Base-by-base conservation (phyloP, 2,797 vertebrate genomes). In the Pangasius mekongensis region DNA sequence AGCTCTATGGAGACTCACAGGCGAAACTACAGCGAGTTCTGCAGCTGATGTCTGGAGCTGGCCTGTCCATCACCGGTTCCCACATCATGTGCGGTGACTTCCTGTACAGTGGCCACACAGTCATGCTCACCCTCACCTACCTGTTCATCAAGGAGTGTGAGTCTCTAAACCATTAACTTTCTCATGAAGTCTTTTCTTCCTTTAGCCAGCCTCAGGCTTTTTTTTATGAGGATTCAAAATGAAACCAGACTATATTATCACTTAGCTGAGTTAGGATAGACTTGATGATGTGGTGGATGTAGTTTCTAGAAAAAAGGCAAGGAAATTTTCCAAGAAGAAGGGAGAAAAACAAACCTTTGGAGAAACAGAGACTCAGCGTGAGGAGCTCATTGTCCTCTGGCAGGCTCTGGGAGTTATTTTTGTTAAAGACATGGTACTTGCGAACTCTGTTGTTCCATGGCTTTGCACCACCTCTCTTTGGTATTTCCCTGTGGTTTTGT, bases 131-230 rank as follows among this genome's bases (percentile, higher is more conserved):
- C 0, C 96, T 99, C 88, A 98, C 97, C 14, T 99, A 99, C 89
- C 94, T 99, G 89, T 99, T 99, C 96, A 99, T 99, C 94, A 99
- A 99, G 92, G 98, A 99, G 95, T 99, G 99, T 99, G 94, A 97
- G 98, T 95, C 39, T 54, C 43, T 43, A 18, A 27, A 52, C 13
- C 54, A 33, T 67, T 24, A 16, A 24, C 49, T 1, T 86, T 52
- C 60, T 64, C n/a, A 64, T 24, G 0, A 86, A 64, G 0, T 5
- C 18, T 14, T 77, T 74, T 36, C 33, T 84, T 58, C 30, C 1
- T 60, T 56, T 30, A 24, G 1, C n/a, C 11, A 52, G 22, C 47
- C 18, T 52, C 58, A 10, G 82, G 39, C n/a, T 1, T 82, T 62
- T 82, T 62, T 62, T 14, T 43, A 1, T 8, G 22, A 82, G 24